phyloP scores from a whole-genome alignment of 1,140 invertebrate species.

The Dendrolimus kikuchii region DNA sequence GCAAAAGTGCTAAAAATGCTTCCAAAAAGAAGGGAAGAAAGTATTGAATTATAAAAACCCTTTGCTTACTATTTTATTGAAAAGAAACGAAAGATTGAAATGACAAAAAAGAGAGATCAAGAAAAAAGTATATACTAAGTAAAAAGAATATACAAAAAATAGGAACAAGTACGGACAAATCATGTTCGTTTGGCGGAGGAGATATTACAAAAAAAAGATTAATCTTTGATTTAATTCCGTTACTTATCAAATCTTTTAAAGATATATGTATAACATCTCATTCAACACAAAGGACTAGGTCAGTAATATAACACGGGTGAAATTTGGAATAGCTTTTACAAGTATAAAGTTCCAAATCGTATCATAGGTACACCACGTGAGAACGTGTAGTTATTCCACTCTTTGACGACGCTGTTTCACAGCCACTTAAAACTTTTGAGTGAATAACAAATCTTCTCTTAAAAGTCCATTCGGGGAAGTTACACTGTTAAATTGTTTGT shows the following conservation, averaged over 20 bases:
- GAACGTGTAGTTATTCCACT: conserved; percentile 45
- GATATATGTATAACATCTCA: no score
- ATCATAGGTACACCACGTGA: conserved; percentile 22
- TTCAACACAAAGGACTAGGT: no score
- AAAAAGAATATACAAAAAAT: not conserved
- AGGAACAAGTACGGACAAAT: no score
- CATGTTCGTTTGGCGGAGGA: no score
- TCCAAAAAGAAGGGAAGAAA: no score
- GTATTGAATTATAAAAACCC: not conserved
- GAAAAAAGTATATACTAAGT: not conserved
- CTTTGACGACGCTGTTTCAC: conserved; percentile 61
- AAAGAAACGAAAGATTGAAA: not conserved
- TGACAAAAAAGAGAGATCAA: not conserved
- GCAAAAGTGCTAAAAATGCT: no score
- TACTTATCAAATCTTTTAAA: no score
- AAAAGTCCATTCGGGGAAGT: conserved; percentile 61
- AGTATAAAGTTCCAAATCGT: not conserved
- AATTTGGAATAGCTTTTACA: no score
- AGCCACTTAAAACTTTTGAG: conserved; percentile 67
- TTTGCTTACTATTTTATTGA: not conserved
- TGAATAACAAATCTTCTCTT: conserved; percentile 64
- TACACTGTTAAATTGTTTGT: conserved; percentile 64
- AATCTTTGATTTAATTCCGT: no score
- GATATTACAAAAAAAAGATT: no score
- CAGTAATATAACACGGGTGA: no score